phyloP scores from a whole-genome alignment of 2,113 vertebrate genomes.

The Pica pica region DNA sequence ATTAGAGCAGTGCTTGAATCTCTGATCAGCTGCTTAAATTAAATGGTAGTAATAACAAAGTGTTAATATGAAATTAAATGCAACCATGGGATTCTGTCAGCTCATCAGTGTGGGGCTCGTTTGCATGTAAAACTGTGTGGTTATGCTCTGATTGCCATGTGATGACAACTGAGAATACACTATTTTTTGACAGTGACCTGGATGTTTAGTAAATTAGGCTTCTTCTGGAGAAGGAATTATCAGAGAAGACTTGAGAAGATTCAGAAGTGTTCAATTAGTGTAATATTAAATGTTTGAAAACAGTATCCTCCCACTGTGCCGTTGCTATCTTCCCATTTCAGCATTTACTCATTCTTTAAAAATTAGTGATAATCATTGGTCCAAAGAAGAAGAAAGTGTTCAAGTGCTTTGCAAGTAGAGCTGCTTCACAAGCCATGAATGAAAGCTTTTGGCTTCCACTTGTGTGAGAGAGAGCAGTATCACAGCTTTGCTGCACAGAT shows the following conservation, averaged over 20 bases:
- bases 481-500: background rate
- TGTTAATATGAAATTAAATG: slow-evolving; percentile 1
- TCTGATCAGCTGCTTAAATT: slow-evolving; percentile 24
- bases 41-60: background rate
- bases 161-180: slow-evolving; percentile 14
- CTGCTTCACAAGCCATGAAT: background rate
- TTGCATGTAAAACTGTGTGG: background rate
- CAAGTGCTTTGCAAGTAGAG: background rate
- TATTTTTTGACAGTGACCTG: slow-evolving; percentile 16
- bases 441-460: background rate
- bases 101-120: background rate
- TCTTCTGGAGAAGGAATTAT: slow-evolving; percentile 6
- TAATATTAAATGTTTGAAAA: slow-evolving; percentile 2
- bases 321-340: background rate
- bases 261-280: background rate
- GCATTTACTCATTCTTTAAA: background rate
- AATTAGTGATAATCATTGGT: background rate
- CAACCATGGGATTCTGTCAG: background rate
- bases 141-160: slow-evolving; percentile 28
- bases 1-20: background rate
- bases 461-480: background rate
- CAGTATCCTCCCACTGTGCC: background rate
- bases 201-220: slow-evolving; percentile 19
- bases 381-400: background rate
- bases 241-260: background rate